Base-by-base conservation (phyloP, 2,888 invertebrate species). In the Lamproptera curius region DNA sequence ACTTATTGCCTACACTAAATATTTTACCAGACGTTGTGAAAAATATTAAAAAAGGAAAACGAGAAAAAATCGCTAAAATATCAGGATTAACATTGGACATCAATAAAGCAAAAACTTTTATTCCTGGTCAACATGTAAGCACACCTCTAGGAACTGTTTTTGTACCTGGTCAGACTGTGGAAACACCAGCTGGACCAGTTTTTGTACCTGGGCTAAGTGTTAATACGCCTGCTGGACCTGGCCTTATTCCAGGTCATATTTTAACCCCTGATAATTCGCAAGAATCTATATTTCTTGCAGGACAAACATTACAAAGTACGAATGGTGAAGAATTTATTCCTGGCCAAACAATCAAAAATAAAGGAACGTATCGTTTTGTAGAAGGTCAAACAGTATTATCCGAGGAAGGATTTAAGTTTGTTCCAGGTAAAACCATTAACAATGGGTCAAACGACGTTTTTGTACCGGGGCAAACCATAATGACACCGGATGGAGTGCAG, bases 141-240 rank as follows among this genome's bases (percentile, higher is more conserved):
- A 93, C 93, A 0, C 92, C 92, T 39, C 89, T 89, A 47, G 94
- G 94, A 1, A 89, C 91, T 23, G 76, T 92, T 36, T 94, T 94
- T 65, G 90, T 94, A 10, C 93, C 94, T 0, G 94, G 94, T 2
- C 93, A 94, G 74, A 92, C 93, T 0, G 81, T 94, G 5, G 88
- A 91, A 57, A 93, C 93, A 2, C 91, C 92, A 38, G 83, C 86
- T 50, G 94, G 94, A 0, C 84, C 89, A 9, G 79, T 90, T 41
- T 95, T 94, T 71, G 90, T 93, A 28, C 93, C 94, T 14, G 94
- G 94, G 1, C 88, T 94, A 51, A 93, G 91, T 34, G 89, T 94
- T 10, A 89, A 90, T 58, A 91, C 93, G 1, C 91, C 92, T 15
- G 85, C 89, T 37, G 92, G 93, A 16, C 92, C 92, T 0, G 88